phyloP scores from a whole-genome alignment of 2,113 vertebrate genomes.

The Chelonoidis abingdonii region DNA sequence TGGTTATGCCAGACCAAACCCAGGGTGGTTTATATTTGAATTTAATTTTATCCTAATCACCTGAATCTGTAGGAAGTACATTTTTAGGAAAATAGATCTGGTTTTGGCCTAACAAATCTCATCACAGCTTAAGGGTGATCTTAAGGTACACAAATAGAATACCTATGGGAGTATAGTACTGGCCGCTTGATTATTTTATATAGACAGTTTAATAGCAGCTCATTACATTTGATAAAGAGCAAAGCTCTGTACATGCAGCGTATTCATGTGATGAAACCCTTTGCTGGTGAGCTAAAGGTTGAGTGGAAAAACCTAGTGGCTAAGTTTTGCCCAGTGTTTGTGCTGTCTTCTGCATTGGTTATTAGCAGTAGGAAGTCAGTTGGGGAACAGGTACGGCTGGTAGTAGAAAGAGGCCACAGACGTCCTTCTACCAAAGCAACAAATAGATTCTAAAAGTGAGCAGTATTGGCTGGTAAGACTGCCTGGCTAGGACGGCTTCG shows the following conservation, averaged over 20 bases:
- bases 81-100: constrained; percentile 46
- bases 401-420: constrained; percentile 17
- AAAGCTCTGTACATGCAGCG: constrained; percentile 29
- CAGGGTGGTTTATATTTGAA: not conserved
- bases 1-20: constrained; percentile 26
- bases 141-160: constrained; percentile 21
- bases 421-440: not conserved
- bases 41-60: constrained; percentile 26
- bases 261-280: constrained; percentile 33
- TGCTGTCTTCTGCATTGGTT: constrained; percentile 13
- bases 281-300: not conserved
- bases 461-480: not conserved
- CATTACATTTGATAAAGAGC: constrained; percentile 46
- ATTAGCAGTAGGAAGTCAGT: not conserved
- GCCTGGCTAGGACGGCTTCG: not conserved
- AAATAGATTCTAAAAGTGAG: not conserved
- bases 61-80: not conserved
- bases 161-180: constrained; percentile 31
- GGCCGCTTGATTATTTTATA: not conserved
- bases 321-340: constrained; percentile 23
- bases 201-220: constrained; percentile 50
- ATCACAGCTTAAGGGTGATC: not conserved
- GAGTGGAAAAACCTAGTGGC: not conserved
- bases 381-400: not conserved
- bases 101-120: not conserved